These are phyloP conservation scores for Hemaris fuciformis DNA, from an alignment of 2,888 invertebrate species.

Conservation along the genomic window DNA sequence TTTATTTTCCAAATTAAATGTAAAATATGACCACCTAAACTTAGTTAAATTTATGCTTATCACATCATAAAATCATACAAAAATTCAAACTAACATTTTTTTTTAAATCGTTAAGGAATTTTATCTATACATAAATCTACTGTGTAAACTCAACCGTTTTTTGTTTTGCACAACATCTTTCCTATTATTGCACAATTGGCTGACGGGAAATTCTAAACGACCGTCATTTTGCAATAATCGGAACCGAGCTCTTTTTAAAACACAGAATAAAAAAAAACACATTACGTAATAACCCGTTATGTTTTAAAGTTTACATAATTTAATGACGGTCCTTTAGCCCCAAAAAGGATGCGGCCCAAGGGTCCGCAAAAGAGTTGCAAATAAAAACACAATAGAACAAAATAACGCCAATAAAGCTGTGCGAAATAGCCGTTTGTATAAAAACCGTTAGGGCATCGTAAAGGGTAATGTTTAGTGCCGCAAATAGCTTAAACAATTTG, in stretches of 20 bases:
- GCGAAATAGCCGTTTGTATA: slow-evolving; percentile 40
- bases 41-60: too few relatives aligned
- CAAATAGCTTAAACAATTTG: slow-evolving; percentile 37
- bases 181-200: background rate
- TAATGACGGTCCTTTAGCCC: background rate
- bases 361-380: slow-evolving; percentile 64
- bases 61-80: too few relatives aligned
- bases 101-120: too few relatives aligned
- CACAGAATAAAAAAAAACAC: background rate
- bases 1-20: too few relatives aligned
- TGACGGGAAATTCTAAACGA: background rate
- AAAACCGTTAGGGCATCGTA: slow-evolving; percentile 49
- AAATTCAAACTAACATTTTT: too few relatives aligned
- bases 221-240: background rate
- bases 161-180: too few relatives aligned
- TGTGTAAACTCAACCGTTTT: too few relatives aligned
- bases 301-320: background rate
- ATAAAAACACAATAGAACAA: slow-evolving; percentile 55
- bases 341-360: slow-evolving; percentile 28
- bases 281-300: background rate
- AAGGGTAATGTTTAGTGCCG: slow-evolving; percentile 56
- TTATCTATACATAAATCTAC: too few relatives aligned
- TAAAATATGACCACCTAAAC: too few relatives aligned
- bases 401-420: slow-evolving; percentile 35
- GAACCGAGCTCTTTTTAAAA: background rate